Percentiles rank a stretch among this genome's conserved stretches.
phyloP scores from a whole-genome alignment of 2,113 vertebrate genomes.

The Dascyllus trimaculatus region DNA sequence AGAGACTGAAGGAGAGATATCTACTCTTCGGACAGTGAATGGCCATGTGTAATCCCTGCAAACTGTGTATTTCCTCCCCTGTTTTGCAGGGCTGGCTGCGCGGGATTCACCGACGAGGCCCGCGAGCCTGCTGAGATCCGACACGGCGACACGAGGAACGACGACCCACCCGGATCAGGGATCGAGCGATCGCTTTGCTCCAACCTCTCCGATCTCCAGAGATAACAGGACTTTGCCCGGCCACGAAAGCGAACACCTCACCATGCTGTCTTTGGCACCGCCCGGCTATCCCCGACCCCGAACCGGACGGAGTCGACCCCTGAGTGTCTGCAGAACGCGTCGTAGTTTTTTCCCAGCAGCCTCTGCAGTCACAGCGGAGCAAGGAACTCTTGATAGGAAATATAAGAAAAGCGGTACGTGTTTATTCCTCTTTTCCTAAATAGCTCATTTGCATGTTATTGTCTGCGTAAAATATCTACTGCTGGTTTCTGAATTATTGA shows the following conservation, averaged over 20 bases:
- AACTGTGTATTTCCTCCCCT: conserved; percentile 2
- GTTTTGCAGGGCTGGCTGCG: neutral
- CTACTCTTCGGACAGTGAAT: conserved; percentile 35
- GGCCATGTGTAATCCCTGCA: conserved; percentile 51
- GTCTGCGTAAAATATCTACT: conserved; percentile 42
- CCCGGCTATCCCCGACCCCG: conserved; percentile 61
- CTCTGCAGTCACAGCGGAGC: conserved; percentile 82
- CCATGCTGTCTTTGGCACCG: conserved; percentile 65
- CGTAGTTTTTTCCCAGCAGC: conserved; percentile 62
- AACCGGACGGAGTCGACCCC: conserved; percentile 72
- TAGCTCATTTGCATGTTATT: conserved; percentile 36
- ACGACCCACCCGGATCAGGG: neutral
- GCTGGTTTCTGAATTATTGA: conserved; percentile 64
- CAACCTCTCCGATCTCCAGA: neutral
- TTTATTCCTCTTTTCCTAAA: conserved; percentile 14
- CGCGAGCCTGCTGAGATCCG: neutral
- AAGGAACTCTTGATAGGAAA: conserved; percentile 65
- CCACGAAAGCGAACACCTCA: conserved; percentile 26
- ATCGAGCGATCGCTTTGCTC: neutral
- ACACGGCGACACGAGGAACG: neutral
- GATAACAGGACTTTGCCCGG: neutral
- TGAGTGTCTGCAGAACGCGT: conserved; percentile 74
- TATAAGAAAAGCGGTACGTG: conserved; percentile 57
- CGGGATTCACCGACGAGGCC: no score
- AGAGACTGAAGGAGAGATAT: conserved; percentile 26